Evolutionary conservation across 2,888 invertebrate genomes (phyloP), one percentile per base, ranked within the genome.

Genomic region (Idaea biselata): DNA sequence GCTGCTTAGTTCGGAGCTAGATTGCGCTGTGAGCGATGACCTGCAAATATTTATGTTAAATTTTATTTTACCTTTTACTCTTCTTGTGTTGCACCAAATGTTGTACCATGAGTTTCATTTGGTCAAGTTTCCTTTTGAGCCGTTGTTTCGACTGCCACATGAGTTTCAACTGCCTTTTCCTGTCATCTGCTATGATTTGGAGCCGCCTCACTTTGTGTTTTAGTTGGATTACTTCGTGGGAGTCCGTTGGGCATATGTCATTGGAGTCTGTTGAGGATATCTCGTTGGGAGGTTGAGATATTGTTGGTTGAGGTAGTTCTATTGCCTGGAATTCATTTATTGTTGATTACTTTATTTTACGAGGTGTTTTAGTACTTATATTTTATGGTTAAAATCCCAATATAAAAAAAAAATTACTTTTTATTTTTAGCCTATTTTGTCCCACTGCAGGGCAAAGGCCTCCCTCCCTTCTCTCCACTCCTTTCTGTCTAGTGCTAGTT

Each of bases 191-290:
- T 5, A 89, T 78, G 1, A 84, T 72, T 72, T 88, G 86, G 7
- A 90, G 68, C 61, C 87, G 78, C 0, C 76, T 76, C 0, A 90
- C 76, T 76, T 84, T 87, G 68, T 84, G 71, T 69, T 88, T 90
- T 0, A 90, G 68, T 65, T 83, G 67, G 2, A 86, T 76, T 0
- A 88, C 83, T 73, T 89, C 88, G 58, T 83, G 76, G 0, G 87
- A 69, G 60, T 91, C 89, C 0, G 74, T 75, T 0, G 83, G 74
- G 16, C 75, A 75, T 1, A 87, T 77, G 16, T 87, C 79, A 31
- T 81, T 63, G 0, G 82, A 80, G 44, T 80, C 68, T 5, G 75
- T 60, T 1, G 53, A 53, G 17, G 55, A n/a, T 16, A 55, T n/a
- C 16, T 55, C 17, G 16, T n/a, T 55, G 55, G n/a, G 16, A n/a